Base-by-base conservation (phyloP, 2,888 invertebrate species). In the Hanleya hanleyi region DNA sequence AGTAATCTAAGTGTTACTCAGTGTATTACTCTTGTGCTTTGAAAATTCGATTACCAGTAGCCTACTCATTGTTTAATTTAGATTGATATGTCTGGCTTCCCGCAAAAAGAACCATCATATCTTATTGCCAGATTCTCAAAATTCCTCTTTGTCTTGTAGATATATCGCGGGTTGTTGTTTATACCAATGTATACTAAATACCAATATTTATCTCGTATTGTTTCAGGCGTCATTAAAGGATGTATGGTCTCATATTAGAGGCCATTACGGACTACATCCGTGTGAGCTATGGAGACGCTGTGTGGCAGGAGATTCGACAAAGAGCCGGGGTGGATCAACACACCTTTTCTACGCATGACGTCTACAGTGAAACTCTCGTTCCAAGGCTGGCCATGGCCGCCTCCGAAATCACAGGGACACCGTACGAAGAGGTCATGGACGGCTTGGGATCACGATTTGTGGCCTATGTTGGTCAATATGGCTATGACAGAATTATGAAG, bases 171-270 rank as follows among this genome's bases (percentile, higher is more conserved):
- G n/a, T n/a, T n/a, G n/a, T n/a, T n/a, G n/a, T n/a, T n/a, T n/a
- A n/a, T n/a, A n/a, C n/a, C n/a, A n/a, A n/a, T n/a, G n/a, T n/a
- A n/a, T n/a, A n/a, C n/a, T n/a, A n/a, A n/a, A n/a, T n/a, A n/a
- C n/a, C n/a, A n/a, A n/a, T n/a, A n/a, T n/a, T n/a, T n/a, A n/a
- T n/a, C n/a, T n/a, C n/a, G n/a, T n/a, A n/a, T n/a, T n/a, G n/a
- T n/a, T n/a, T n/a, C n/a, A n/a, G n/a, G n/a, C n/a, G n/a, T n/a
- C n/a, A n/a, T n/a, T n/a, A n/a, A 22, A 79, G 83, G 75, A 98
- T 99, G 99, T 99, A 99, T 93, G 99, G 99, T 41, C 93, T 99
- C 79, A 93, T 99, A 51, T 92, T 99, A 86, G 98, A 98, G 91
- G 97, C 97, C 89, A 93, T 98, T 92, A 95, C 96, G 83, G 96